A percentile compares a stretch with the other conserved stretches of the same genome.
Evolutionary conservation across 1,140 invertebrate genomes (phyloP).

Genomic region (Atta texana): DNA sequence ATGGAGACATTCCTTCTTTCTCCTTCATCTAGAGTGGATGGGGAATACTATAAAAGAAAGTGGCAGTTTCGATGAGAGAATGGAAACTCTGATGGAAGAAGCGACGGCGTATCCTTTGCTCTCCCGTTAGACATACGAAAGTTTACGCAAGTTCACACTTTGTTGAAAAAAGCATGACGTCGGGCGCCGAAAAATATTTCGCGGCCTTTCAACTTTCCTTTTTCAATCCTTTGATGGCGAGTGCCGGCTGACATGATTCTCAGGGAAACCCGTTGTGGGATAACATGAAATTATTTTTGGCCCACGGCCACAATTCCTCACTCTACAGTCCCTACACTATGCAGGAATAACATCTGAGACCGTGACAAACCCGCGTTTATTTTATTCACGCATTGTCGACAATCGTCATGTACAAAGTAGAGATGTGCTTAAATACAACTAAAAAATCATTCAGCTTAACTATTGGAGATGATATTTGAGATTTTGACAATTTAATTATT

Average conservation of each 20-base stretch:
- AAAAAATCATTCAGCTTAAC: not conserved
- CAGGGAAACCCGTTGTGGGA: constrained; percentile 20
- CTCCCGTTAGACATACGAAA: constrained; percentile 55
- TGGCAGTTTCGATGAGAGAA: constrained; percentile 70
- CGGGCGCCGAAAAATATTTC: constrained; percentile 63
- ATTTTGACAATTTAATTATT: constrained; percentile 1
- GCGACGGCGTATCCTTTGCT: constrained; percentile 39
- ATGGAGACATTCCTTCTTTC: too few species aligned
- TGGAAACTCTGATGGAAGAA: constrained; percentile 65
- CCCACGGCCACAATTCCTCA: constrained; percentile 29
- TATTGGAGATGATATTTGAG: not conserved
- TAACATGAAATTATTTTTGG: constrained; percentile 57
- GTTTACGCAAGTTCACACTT: constrained; percentile 65
- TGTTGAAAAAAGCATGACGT: constrained; percentile 45
- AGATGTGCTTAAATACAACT: not conserved
- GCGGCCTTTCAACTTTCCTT: not conserved
- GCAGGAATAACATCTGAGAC: not conserved
- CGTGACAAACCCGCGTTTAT: not conserved
- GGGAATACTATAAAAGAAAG: constrained; percentile 64
- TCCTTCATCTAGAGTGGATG: constrained; percentile 18
- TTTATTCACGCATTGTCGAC: not conserved
- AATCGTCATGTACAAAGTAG: not conserved
- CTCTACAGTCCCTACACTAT: not conserved
- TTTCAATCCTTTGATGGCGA: not conserved
- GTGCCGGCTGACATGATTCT: constrained; percentile 34